Conservation (phyloP, 2,797 vertebrate genomes). For the Choloepus didactylus region DNA sequence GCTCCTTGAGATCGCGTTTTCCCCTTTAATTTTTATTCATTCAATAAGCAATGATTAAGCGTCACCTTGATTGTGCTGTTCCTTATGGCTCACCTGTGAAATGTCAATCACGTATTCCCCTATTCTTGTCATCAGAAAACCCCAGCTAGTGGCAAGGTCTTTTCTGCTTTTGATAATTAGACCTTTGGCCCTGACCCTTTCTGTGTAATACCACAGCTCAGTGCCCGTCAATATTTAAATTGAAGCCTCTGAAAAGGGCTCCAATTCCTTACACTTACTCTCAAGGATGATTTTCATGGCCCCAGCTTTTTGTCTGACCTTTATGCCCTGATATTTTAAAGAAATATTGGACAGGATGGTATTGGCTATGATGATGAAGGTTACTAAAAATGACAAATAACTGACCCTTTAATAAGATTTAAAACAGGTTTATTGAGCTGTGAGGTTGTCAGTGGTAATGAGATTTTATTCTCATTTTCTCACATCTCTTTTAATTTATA, state of each 20-base stretch:
- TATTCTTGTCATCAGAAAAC: not conserved
- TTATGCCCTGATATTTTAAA: constrained; percentile 72
- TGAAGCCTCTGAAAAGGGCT: constrained; percentile 5
- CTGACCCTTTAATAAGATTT: constrained; percentile 81
- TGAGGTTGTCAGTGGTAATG: constrained; percentile 79
- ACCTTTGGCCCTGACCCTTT: not conserved
- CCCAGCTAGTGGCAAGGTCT: not conserved
- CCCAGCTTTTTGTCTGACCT: constrained; percentile 65
- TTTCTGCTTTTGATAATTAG: not conserved
- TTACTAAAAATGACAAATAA: constrained; percentile 82
- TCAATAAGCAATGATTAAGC: not conserved
- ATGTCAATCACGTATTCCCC: not conserved
- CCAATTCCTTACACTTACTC: not conserved
- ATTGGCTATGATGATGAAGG: constrained; percentile 72
- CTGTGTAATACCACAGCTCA: constrained; percentile 57
- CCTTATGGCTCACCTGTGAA: constrained; percentile 2
- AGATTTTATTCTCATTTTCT: constrained; percentile 82
- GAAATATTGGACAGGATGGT: constrained; percentile 53
- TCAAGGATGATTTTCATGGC: constrained; percentile 41
- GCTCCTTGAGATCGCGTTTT: not conserved
- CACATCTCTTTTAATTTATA: constrained; percentile 81
- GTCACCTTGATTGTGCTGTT: constrained; percentile 1
- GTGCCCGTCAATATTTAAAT: constrained; percentile 60
- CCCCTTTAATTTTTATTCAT: not conserved
- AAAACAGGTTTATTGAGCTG: constrained; percentile 81